These are phyloP conservation scores for Oithona nana DNA, from an alignment of 2,888 invertebrate species.

Conservation along the genomic window DNA sequence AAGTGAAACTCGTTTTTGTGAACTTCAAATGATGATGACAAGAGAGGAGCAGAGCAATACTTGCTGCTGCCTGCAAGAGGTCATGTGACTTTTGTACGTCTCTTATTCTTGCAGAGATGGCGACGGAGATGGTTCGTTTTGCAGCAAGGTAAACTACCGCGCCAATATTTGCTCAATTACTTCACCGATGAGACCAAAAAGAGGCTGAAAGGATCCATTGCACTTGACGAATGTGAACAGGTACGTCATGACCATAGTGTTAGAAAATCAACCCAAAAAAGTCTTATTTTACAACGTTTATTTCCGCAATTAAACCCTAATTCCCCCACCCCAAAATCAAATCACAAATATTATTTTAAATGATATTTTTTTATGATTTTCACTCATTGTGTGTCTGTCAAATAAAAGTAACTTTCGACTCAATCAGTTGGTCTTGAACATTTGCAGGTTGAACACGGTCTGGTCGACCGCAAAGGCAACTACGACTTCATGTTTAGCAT, in stretches of 20 bases:
- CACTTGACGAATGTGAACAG: constrained; percentile 89
- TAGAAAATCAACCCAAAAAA: no score
- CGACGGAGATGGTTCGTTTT: constrained; percentile 82
- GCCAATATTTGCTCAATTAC: constrained; percentile 80
- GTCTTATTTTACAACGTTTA: no score
- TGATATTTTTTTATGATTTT: neutral
- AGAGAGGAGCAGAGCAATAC: no score
- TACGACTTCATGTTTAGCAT: constrained; percentile 72
- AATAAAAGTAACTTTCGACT: no score
- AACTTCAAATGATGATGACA: no score
- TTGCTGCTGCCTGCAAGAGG: no score
- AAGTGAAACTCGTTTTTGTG: neutral
- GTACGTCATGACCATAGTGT: constrained; percentile 36
- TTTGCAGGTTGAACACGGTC: constrained; percentile 56
- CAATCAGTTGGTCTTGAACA: neutral
- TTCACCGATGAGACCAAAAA: constrained; percentile 66
- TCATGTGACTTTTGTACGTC: no score
- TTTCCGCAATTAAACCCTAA: no score
- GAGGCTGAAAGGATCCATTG: constrained; percentile 69
- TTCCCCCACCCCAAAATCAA: no score
- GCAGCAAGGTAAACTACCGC: constrained; percentile 73
- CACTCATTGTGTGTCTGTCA: no score
- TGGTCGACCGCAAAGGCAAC: constrained; percentile 60
- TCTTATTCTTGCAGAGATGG: constrained; percentile 53
- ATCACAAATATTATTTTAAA: no score